Percentiles rank a stretch among this genome's conserved stretches.
These are phyloP conservation scores for Botia kubotai DNA, from an alignment of 2,797 vertebrate genomes.

Conservation along the genomic window DNA sequence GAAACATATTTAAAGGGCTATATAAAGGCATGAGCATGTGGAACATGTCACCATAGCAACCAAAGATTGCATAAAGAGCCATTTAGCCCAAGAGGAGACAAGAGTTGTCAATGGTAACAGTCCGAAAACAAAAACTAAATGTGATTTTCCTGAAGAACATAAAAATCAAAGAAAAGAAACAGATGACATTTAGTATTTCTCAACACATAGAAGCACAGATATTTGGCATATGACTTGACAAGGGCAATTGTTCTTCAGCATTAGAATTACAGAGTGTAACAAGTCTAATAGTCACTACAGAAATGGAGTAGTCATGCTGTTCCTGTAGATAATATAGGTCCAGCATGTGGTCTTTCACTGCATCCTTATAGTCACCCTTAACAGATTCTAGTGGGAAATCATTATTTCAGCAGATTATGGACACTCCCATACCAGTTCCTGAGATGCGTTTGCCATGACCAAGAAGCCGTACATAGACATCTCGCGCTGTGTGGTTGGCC, in stretches of 20 bases:
- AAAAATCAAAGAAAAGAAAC: conserved; percentile 19
- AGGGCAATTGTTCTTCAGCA: neutral
- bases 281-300: neutral
- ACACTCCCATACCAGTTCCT: conserved; percentile 65
- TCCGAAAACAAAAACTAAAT: conserved; percentile 54
- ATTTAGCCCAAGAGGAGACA: conserved; percentile 50
- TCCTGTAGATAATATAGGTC: neutral
- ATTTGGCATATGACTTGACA: neutral
- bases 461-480: conserved; percentile 89
- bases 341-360: neutral
- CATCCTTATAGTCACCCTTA: neutral
- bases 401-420: neutral
- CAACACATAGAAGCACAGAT: conserved; percentile 18
- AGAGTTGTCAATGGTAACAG: conserved; percentile 59
- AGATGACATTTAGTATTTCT: neutral
- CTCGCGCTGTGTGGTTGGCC: conserved; percentile 90
- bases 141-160: conserved; percentile 40
- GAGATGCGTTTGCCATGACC: conserved; percentile 84
- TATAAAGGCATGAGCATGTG: conserved; percentile 20
- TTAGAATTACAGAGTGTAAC: neutral
- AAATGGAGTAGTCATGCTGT: neutral
- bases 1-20: conserved; percentile 11
- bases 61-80: conserved; percentile 50
- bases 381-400: neutral
- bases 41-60: conserved; percentile 67